Base-by-base conservation (phyloP, 1,140 invertebrate species). In the Bombus superbus region DNA sequence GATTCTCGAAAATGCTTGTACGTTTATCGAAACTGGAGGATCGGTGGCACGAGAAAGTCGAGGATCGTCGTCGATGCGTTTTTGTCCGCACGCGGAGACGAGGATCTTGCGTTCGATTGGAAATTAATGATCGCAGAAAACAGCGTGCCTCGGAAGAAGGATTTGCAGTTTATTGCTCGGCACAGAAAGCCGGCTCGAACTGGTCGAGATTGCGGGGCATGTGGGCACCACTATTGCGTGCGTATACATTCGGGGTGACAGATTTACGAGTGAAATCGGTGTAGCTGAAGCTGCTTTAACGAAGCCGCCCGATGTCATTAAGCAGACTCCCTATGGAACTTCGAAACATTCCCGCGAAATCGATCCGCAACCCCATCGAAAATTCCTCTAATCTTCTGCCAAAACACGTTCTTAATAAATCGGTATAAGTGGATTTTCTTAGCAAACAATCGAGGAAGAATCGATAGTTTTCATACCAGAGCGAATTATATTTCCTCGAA, bases 181-280 rank as follows among this genome's bases (percentile, higher is more conserved):
- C 62, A 59, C 71, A 79, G 88, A 86, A 90, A 91, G 66, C 81
- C 81, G 59, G 62, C 71, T 35, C 77, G 73, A 76, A 89, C 86
- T 90, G 84, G 81, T 88, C 88, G 85, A 83, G 85, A 89, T 91
- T 86, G 86, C 81, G 64, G 66, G 59, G 59, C 68, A 91, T 86
- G 90, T 85, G 86, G 79, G 80, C 83, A 88, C 86, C 85, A 81
- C 74, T 85, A 83, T 91, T 85, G 89, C 88, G 44, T 85, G 71
- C 78, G 59, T 82, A 71, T 83, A 86, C 88, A 87, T 88, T 85
- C 86, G 81, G 81, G 79, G 76, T 89, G 88, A 92, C 86, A 92
- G 88, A 91, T 92, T 92, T 92, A 92, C 85, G 90, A 91, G 92
- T 81, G 91, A 92, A 91, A 91, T 92, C 91, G 90, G 69, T 77